Conservation (phyloP, 2,797 vertebrate species). For the Brachyrhaphis roseni region DNA sequence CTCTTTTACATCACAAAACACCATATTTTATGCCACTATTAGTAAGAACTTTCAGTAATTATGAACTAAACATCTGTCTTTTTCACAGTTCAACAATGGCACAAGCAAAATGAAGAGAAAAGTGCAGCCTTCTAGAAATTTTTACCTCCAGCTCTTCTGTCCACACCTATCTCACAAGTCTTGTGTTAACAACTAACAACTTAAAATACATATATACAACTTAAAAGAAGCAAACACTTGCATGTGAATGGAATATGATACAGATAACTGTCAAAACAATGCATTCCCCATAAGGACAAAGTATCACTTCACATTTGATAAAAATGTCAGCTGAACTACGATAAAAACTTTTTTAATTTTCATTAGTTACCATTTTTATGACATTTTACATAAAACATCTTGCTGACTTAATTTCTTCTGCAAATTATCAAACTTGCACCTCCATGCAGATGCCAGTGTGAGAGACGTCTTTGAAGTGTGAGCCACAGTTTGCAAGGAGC, state of each 20-base stretch:
- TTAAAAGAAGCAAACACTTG: not conserved
- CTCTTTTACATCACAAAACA: too few relatives aligned
- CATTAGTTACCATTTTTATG: not conserved
- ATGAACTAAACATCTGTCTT: too few relatives aligned
- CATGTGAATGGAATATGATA: not conserved
- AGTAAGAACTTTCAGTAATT: too few relatives aligned
- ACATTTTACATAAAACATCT: constrained; percentile 24
- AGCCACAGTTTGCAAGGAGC: constrained; percentile 71
- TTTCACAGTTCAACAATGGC: not conserved
- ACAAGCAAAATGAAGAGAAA: not conserved
- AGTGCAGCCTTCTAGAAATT: not conserved
- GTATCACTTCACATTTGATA: not conserved
- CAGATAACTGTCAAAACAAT: not conserved
- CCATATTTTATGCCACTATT: too few relatives aligned
- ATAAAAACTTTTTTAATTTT: not conserved
- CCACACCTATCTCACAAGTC: not conserved
- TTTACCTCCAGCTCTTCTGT: not conserved
- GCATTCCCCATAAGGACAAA: not conserved
- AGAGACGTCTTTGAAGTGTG: constrained; percentile 71
- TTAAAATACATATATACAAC: not conserved
- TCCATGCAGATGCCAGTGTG: constrained; percentile 40
- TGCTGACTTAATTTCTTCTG: constrained; percentile 27
- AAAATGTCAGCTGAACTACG: not conserved
- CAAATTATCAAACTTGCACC: constrained; percentile 46
- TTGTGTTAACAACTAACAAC: not conserved